Evolutionary conservation across 2,888 invertebrate genomes (phyloP).

Genomic region (Temnothorax unifasciatus): DNA sequence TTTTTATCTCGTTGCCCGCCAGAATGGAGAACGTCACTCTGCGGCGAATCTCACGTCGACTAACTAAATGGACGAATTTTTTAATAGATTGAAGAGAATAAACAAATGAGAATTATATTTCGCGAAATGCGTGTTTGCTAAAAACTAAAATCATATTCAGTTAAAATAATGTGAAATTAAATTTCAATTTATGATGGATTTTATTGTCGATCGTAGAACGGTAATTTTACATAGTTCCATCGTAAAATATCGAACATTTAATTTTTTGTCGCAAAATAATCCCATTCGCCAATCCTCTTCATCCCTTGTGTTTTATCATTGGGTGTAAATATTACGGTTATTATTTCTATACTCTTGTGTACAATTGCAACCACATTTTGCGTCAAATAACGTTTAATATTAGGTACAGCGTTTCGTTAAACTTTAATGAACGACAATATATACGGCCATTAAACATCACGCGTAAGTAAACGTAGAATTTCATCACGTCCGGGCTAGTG

Average conservation of each 20-base stretch:
- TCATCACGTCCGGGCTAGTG: constrained; percentile 8
- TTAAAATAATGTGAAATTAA: neutral
- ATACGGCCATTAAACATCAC: constrained; percentile 16
- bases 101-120: neutral
- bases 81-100: neutral
- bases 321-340: neutral
- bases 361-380: constrained; percentile 5
- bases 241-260: neutral
- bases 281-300: neutral
- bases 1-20: constrained; percentile 43
- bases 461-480: constrained; percentile 33
- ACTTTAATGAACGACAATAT: constrained; percentile 34
- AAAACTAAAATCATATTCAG: neutral
- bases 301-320: neutral
- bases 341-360: neutral
- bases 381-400: constrained; percentile 35
- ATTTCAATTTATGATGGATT: neutral
- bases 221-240: neutral
- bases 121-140: neutral
- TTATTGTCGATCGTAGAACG: neutral
- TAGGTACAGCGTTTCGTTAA: constrained; percentile 26
- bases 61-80: constrained; percentile 12
- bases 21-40: constrained; percentile 19
- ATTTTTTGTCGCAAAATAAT: neutral
- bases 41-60: neutral